Percentiles rank a stretch among this genome's conserved stretches.
phyloP scores from a whole-genome alignment of 2,797 vertebrate species.

The Manis javanica region DNA sequence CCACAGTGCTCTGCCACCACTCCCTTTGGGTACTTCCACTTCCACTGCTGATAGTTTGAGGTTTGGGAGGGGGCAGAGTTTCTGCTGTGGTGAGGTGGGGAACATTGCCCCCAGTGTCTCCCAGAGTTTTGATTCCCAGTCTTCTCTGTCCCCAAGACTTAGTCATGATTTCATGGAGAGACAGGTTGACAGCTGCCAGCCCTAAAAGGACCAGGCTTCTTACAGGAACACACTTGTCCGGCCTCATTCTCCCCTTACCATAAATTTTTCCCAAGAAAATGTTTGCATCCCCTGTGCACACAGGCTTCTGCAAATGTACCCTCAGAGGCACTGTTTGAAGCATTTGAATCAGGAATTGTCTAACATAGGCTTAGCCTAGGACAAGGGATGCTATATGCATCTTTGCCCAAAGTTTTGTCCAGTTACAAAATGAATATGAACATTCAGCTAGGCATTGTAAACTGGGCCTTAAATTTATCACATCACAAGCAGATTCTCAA shows the following conservation, averaged over 20 bases:
- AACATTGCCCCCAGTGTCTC: not conserved
- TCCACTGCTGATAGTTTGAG: not conserved
- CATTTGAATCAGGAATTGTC: not conserved
- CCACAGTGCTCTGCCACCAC: no score
- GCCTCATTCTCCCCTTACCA: not conserved
- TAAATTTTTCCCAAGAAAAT: not conserved
- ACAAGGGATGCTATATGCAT: not conserved
- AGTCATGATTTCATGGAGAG: not conserved
- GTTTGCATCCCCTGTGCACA: not conserved
- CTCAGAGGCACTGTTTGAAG: not conserved
- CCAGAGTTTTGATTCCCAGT: not conserved
- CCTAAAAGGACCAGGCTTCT: not conserved
- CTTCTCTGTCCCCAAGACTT: not conserved
- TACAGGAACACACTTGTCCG: not conserved
- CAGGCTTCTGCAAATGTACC: not conserved
- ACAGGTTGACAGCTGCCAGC: not conserved
- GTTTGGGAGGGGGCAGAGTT: not conserved
- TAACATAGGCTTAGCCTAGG: not conserved
- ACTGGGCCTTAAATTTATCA: not conserved
- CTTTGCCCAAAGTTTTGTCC: not conserved
- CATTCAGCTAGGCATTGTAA: not conserved
- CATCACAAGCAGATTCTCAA: not conserved
- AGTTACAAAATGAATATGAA: not conserved
- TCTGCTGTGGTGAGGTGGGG: not conserved
- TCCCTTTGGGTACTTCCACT: accelerated